phyloP scores from a whole-genome alignment of 2,888 invertebrate species.

The Archips xylosteana region DNA sequence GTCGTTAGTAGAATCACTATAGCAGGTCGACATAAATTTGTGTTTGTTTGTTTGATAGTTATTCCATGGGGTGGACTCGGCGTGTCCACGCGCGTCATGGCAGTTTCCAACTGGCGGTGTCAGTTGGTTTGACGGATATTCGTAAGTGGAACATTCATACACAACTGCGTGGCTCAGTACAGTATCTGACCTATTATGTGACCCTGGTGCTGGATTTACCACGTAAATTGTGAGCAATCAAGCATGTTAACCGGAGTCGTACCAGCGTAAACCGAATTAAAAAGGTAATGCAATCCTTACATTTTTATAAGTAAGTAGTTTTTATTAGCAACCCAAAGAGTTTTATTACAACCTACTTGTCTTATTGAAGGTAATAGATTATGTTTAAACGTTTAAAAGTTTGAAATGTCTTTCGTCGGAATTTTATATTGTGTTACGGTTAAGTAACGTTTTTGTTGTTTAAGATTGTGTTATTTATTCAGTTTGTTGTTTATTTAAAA shows the following conservation, averaged over 20 bases:
- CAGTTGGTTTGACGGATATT: slow-evolving; percentile 56
- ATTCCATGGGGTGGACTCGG: slow-evolving; percentile 59
- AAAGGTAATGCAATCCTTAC: neutral
- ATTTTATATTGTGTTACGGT: slow-evolving; percentile 5
- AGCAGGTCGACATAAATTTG: slow-evolving; percentile 55
- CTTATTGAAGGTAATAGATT: neutral
- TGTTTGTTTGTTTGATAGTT: slow-evolving; percentile 64
- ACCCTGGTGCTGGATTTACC: slow-evolving; percentile 59
- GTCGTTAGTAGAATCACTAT: slow-evolving; percentile 59
- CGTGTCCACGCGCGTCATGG: slow-evolving; percentile 77
- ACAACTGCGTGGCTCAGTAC: slow-evolving; percentile 52
- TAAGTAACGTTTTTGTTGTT: slow-evolving; percentile 6
- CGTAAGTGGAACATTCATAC: slow-evolving; percentile 61
- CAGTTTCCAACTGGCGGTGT: slow-evolving; percentile 71
- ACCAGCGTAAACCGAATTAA: slow-evolving; percentile 2
- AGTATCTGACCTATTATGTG: slow-evolving; percentile 60
- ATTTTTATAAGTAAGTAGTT: neutral
- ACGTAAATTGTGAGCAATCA: slow-evolving; percentile 54
- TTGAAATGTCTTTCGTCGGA: neutral
- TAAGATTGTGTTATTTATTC: neutral
- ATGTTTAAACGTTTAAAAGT: neutral
- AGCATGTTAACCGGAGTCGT: slow-evolving; percentile 10
- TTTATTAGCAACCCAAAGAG: neutral
- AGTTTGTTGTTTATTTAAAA: slow-evolving; percentile 6
- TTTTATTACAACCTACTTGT: neutral